Evolutionary conservation across 2,888 invertebrate species (phyloP).

Genomic region (Rhopalosiphum nymphaeae): DNA sequence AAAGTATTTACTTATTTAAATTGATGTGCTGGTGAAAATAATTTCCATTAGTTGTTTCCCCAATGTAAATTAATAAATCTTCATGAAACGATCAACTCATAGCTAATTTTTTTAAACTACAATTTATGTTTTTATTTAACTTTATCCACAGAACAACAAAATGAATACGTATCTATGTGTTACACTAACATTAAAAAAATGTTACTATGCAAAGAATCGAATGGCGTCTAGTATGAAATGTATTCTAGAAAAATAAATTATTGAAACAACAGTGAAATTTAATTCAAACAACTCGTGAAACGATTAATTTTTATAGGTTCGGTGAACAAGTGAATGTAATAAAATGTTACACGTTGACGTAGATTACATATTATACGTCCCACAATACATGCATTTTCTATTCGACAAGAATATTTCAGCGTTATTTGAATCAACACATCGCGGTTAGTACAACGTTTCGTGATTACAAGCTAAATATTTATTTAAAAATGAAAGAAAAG

Average conservation of each 20-base stretch:
- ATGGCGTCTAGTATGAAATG: not conserved
- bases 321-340: not conserved
- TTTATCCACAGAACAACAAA: not conserved
- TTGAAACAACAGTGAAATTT: not conserved
- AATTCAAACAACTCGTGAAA: not conserved
- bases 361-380: not conserved
- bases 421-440: conserved; percentile 8
- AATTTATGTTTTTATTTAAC: not conserved
- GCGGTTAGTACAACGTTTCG: not conserved
- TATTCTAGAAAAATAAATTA: not conserved
- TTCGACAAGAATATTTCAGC: not conserved
- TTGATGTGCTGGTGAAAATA: not conserved
- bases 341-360: not conserved
- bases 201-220: not conserved
- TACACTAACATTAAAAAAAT: not conserved
- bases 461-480: conserved; percentile 25
- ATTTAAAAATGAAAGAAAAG: not conserved
- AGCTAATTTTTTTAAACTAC: not conserved
- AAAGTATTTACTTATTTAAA: not conserved
- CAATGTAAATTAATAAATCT: not conserved
- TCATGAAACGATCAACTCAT: not conserved
- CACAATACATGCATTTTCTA: not conserved
- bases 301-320: not conserved
- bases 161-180: not conserved
- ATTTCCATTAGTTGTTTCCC: not conserved